These are phyloP conservation scores for Cotesia glomerata DNA, from an alignment of 1,140 invertebrate genomes.

Conservation along the genomic window DNA sequence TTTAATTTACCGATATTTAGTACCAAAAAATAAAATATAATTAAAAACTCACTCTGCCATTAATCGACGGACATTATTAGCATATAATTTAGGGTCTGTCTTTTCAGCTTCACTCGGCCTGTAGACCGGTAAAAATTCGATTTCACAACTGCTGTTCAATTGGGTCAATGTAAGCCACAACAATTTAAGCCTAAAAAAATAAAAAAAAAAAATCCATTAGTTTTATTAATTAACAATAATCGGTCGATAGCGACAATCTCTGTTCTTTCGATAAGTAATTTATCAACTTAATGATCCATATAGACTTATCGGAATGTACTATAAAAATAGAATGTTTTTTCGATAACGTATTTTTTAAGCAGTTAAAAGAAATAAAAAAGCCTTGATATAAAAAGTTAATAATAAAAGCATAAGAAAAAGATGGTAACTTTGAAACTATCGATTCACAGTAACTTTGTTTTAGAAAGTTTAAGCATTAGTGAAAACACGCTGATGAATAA, in stretches of 20 bases:
- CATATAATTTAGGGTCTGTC: slow-evolving; percentile 86
- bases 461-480: too few species aligned
- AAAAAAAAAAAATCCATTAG: neutral
- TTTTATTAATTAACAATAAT: too few species aligned
- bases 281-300: too few species aligned
- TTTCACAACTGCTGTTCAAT: slow-evolving; percentile 87
- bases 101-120: slow-evolving; percentile 86
- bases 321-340: too few species aligned
- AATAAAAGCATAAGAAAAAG: too few species aligned
- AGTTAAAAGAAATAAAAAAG: slow-evolving; percentile 2
- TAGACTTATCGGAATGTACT: too few species aligned
- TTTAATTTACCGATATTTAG: neutral
- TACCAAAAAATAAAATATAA: neutral
- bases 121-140: slow-evolving; percentile 95
- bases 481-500: neutral
- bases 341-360: slow-evolving; percentile 15
- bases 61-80: slow-evolving; percentile 85
- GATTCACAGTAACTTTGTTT: neutral
- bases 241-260: too few species aligned
- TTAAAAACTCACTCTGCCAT: slow-evolving; percentile 85
- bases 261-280: too few species aligned
- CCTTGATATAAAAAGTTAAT: neutral
- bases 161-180: slow-evolving; percentile 92
- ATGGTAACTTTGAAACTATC: too few species aligned
- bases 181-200: slow-evolving; percentile 75